These are phyloP conservation scores for Catostomus latipinnis DNA, from an alignment of 2,797 vertebrate genomes.

Conservation along the genomic window DNA sequence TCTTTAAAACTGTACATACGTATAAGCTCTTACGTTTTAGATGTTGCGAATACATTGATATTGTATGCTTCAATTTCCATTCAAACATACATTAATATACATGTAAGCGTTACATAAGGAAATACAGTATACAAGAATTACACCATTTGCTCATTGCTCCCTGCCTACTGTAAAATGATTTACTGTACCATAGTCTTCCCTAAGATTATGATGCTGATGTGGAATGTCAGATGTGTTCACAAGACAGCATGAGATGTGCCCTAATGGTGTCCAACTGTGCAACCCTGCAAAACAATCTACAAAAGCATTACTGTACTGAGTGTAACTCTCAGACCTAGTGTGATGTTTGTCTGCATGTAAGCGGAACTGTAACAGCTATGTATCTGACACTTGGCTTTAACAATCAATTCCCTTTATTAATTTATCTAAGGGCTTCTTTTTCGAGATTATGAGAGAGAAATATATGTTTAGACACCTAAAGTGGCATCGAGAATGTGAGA, in stretches of 20 bases:
- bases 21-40: no score
- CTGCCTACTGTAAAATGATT: neutral
- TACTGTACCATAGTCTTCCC: neutral
- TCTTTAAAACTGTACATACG: no score
- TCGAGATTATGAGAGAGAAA: slow-evolving; percentile 18
- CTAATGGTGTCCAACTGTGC: neutral
- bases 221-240: neutral
- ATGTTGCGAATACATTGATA: no score
- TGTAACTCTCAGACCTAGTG: neutral
- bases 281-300: neutral
- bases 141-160: no score
- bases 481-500: slow-evolving; percentile 13
- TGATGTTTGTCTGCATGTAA: neutral
- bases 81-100: no score
- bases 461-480: slow-evolving; percentile 14
- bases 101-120: no score
- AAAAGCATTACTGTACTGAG: neutral
- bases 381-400: slow-evolving; percentile 5
- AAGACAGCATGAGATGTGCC: neutral
- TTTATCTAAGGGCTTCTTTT: slow-evolving; percentile 29
- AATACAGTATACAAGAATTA: no score
- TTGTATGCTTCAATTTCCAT: no score
- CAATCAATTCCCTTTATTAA: slow-evolving; percentile 10
- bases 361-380: slow-evolving; percentile 4
- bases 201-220: neutral